Evolutionary conservation across 30 jellyfish, hydroid and myxozoan species (phyloP).

Genomic region (Clytia hemisphaerica): DNA sequence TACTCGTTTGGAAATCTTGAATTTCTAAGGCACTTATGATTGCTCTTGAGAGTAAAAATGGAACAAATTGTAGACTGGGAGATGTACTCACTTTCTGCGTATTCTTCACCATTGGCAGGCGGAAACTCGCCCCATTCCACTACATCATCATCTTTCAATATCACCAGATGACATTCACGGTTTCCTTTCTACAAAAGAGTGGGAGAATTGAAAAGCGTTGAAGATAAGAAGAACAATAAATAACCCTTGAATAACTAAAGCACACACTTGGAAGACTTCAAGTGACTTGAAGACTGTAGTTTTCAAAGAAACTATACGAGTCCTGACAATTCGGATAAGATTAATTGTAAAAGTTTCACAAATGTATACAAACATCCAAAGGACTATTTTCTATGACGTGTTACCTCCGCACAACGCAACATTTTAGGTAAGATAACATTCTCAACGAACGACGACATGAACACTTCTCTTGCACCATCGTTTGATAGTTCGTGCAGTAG

Average conservation of each 20-base stretch:
- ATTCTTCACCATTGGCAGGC: constrained; percentile 90
- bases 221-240: no score
- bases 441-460: constrained; percentile 58
- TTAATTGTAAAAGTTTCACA: no score
- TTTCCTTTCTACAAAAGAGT: constrained; percentile 53
- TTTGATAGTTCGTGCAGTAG: constrained; percentile 81
- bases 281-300: no score
- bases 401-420: constrained; percentile 85
- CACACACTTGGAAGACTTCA: no score
- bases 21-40: neutral
- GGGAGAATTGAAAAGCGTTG: no score
- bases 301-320: no score
- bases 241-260: neutral
- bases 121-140: constrained; percentile 93
- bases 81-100: constrained; percentile 58
- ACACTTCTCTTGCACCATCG: constrained; percentile 84
- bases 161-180: constrained; percentile 86
- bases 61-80: no score
- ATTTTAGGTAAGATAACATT: constrained; percentile 58
- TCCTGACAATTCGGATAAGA: no score
- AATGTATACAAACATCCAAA: no score
- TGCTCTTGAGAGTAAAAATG: no score
- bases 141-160: constrained; percentile 75
- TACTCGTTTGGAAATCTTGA: no score
- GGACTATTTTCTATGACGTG: no score